Percentiles rank a stretch among this genome's conserved stretches.
Evolutionary conservation across 1,140 invertebrate genomes (phyloP).

Genomic region (Alviniconcha marisindica): DNA sequence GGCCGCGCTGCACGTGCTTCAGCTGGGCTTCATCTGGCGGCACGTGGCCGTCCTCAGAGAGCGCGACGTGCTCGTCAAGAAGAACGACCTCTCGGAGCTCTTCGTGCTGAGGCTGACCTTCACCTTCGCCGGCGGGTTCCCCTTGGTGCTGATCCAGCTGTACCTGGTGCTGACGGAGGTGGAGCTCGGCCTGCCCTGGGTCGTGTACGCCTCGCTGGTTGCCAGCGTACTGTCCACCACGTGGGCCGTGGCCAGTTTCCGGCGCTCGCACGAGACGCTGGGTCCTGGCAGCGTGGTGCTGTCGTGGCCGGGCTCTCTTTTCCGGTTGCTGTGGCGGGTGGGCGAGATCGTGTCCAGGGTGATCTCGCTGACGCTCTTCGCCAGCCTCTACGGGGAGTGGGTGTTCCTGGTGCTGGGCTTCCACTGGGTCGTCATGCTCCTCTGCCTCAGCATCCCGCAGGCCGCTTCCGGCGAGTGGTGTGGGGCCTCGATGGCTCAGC

Average conservation of each 20-base stretch:
- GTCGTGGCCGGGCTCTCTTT: conserved; percentile 89
- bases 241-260: conserved; percentile 94
- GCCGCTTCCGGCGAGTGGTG: neutral
- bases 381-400: conserved; percentile 89
- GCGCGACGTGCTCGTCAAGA: conserved; percentile 88
- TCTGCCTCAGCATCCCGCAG: conserved; percentile 85
- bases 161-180: conserved; percentile 81
- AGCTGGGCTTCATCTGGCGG: conserved; percentile 91
- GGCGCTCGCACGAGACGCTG: conserved; percentile 80
- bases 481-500: neutral
- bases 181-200: conserved; percentile 79
- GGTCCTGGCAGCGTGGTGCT: conserved; percentile 88
- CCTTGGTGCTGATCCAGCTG: conserved; percentile 89
- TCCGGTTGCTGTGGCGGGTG: conserved; percentile 84
- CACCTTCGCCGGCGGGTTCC: conserved; percentile 91
- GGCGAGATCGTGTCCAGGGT: conserved; percentile 91
- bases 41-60: conserved; percentile 92
- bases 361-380: conserved; percentile 89
- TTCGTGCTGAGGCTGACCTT: conserved; percentile 90
- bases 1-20: conserved; percentile 84
- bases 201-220: conserved; percentile 89
- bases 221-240: conserved; percentile 89
- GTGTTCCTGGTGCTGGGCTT: conserved; percentile 87
- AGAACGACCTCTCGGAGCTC: conserved; percentile 87
- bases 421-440: conserved; percentile 90